Base-by-base conservation (phyloP, 2,113 vertebrate genomes). In the Thunnus thynnus region DNA sequence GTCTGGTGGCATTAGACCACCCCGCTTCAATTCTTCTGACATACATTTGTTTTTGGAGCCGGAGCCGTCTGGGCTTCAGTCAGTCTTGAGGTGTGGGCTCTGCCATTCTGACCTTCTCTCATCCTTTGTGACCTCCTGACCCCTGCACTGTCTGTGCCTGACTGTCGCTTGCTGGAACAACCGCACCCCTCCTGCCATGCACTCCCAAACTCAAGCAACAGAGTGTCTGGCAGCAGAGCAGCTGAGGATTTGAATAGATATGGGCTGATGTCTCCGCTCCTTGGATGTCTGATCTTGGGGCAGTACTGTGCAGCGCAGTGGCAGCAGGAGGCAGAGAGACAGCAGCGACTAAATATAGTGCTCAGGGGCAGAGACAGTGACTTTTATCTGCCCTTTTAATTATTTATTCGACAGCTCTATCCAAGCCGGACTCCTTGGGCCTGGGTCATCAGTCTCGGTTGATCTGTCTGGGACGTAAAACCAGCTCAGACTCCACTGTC, bases 381-480 rank as follows among this genome's bases (percentile, higher is more conserved):
- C 68, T 88, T 90, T 88, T 86, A 89, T 93, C 86, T 88, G 76
- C 55, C 57, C 44, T 60, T 83, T 93, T 82, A 81, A 91, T 93
- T 85, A 94, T 93, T 92, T 69, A 94, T 88, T 46, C 17, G 67
- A 86, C 88, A 72, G 72, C 71, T 86, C 77, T 70, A 50, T 84
- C 80, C 67, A 72, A 77, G 69, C 75, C 78, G 78, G 72, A 84
- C 75, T 84, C 62, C 78, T 75, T 54, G 72, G 77, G 64, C 27
- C 22, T 9, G 47, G 83, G 68, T 89, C 87, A 80, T 83, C 72
- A 0, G 76, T 86, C 85, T 89, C 71, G 77, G 32, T 51, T 77
- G 70, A 71, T 87, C 41, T 72, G 80, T 90, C 74, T 77, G 50
- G 57, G 68, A 51, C 66, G 46, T 13, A 72, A 69, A 83, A 74